Evolutionary conservation across 2,888 invertebrate species (phyloP).

Genomic region (Tetragonula carbonaria): DNA sequence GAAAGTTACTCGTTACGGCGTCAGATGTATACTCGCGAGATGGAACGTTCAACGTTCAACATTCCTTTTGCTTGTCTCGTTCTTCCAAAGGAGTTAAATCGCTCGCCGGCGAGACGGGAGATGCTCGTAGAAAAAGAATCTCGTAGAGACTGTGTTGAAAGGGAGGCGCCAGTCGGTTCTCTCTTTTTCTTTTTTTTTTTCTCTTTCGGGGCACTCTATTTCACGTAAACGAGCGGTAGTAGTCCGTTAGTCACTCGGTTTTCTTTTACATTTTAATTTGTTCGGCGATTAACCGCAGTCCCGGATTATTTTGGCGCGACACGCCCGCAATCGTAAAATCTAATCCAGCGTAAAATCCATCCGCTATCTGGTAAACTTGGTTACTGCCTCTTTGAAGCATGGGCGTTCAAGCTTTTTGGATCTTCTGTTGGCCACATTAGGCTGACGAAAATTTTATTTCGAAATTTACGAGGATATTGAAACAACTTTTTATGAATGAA

Average conservation of each 20-base stretch:
- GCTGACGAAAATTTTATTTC: background rate
- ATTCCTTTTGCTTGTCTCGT: background rate
- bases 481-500: too few species aligned
- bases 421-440: background rate
- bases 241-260: conserved; percentile 7
- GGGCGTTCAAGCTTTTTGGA: background rate
- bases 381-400: conserved; percentile 64
- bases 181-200: background rate
- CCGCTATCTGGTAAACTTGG: conserved; percentile 54
- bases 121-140: background rate
- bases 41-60: background rate
- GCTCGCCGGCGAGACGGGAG: background rate
- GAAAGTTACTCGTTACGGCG: background rate
- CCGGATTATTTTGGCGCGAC: conserved; percentile 8
- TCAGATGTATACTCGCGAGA: background rate
- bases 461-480: too few species aligned
- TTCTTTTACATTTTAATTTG: conserved; percentile 54
- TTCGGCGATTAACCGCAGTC: conserved; percentile 41
- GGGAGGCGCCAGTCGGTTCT: background rate
- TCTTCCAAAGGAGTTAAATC: background rate
- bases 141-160: background rate
- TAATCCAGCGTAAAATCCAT: conserved; percentile 58
- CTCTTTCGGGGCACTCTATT: background rate
- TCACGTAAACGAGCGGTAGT: background rate
- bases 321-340: conserved; percentile 55